A percentile compares a stretch with the other conserved stretches of the same genome.
Conservation (phyloP, 2,888 invertebrate genomes). For the Drosophila mimetica region DNA sequence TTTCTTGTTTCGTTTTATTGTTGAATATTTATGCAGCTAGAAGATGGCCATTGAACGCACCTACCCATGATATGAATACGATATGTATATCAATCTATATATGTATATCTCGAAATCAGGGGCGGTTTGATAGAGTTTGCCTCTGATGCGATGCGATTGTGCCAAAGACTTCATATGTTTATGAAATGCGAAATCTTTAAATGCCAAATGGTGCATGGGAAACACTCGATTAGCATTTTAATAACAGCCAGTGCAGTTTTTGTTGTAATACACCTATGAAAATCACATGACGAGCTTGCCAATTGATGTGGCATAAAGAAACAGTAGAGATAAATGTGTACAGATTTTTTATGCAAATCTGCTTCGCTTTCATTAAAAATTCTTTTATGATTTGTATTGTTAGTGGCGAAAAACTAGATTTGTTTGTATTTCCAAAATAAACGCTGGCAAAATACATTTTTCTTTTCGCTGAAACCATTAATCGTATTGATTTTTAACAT, state of each 20-base stretch:
- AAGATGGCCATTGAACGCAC: constrained; percentile 43
- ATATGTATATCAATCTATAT: background rate
- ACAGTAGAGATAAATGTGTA: background rate
- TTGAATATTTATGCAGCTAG: constrained; percentile 55
- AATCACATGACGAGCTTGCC: constrained; percentile 2
- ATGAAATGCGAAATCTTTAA: constrained; percentile 26
- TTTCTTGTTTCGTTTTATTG: constrained; percentile 21
- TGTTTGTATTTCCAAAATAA: background rate
- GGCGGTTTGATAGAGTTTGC: constrained; percentile 6
- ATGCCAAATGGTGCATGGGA: constrained; percentile 37
- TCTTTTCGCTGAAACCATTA: too few relatives aligned
- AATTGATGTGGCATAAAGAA: background rate
- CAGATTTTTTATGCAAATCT: constrained; percentile 12
- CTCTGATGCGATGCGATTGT: constrained; percentile 2
- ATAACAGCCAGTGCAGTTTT: constrained; percentile 12
- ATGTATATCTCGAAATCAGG: background rate
- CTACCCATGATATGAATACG: constrained; percentile 9
- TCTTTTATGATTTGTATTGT: background rate
- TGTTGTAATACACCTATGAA: constrained; percentile 15
- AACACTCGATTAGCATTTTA: constrained; percentile 23
- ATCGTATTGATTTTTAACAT: background rate
- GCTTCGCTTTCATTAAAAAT: background rate
- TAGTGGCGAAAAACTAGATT: constrained; percentile 6
- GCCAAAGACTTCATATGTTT: constrained; percentile 6
- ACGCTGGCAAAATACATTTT: background rate